phyloP scores from a whole-genome alignment of 2,113 vertebrate genomes.

The Noctilio leporinus region DNA sequence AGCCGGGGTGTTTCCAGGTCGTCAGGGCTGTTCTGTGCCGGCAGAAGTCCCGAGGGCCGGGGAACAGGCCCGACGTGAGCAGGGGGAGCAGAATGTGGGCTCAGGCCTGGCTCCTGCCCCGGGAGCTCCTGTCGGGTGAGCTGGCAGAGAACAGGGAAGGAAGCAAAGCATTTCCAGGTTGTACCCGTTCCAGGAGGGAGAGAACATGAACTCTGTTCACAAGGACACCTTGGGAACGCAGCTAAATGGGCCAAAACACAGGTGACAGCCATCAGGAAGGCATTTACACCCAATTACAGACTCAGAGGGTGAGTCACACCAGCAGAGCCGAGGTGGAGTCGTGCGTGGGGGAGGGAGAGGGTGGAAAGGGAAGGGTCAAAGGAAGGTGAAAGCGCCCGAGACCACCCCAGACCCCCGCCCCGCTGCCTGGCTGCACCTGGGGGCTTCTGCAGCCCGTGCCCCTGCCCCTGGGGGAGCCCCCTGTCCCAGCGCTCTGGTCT shows the following conservation, averaged over 20 bases:
- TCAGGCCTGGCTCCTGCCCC: not conserved
- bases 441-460: not conserved
- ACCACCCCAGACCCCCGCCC: not conserved
- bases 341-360: not conserved
- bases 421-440: not conserved
- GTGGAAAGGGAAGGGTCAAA: not conserved
- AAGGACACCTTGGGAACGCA: conserved; percentile 20
- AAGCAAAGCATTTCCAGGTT: not conserved
- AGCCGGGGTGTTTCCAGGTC: conserved; percentile 37
- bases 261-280: not conserved
- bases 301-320: not conserved
- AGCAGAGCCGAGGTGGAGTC: no score
- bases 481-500: not conserved
- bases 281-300: not conserved
- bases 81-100: not conserved
- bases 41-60: conserved; percentile 15
- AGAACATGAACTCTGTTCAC: conserved; percentile 24
- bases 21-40: not conserved
- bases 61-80: not conserved
- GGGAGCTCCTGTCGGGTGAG: not conserved
- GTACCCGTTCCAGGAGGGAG: not conserved
- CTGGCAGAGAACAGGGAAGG: not conserved
- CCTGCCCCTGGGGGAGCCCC: not conserved
- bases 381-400: not conserved
- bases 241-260: not conserved